A percentile compares a stretch with the other conserved stretches of the same genome.
phyloP scores from a whole-genome alignment of 1,140 invertebrate species.

The Daktulosphaira vitifoliae region DNA sequence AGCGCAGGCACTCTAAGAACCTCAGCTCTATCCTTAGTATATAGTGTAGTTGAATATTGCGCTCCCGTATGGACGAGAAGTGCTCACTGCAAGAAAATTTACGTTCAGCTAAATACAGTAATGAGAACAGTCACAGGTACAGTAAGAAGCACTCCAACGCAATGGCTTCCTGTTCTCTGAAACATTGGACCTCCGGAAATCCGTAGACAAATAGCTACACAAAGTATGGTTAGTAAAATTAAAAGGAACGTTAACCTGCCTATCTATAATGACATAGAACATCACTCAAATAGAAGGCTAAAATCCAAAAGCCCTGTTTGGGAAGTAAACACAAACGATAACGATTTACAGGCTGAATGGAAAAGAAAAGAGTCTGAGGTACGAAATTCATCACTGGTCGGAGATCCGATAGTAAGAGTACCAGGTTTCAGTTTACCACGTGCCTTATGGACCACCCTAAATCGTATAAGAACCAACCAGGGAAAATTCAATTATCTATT shows the following conservation, averaged over 20 bases:
- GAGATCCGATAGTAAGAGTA: too few relatives aligned
- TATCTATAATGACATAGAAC: too few relatives aligned
- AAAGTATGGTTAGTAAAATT: too few relatives aligned
- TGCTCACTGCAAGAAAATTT: not conserved
- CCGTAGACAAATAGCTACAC: too few relatives aligned
- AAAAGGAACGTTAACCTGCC: too few relatives aligned
- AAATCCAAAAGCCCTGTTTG: not conserved
- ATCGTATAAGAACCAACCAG: too few relatives aligned
- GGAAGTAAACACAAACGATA: not conserved
- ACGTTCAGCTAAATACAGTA: not conserved
- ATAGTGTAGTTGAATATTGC: slow-evolving; percentile 27
- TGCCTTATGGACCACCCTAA: too few relatives aligned
- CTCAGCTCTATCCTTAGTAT: slow-evolving; percentile 12
- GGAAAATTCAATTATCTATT: too few relatives aligned
- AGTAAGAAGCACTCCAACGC: not conserved
- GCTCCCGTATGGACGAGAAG: slow-evolving; percentile 16
- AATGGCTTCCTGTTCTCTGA: not conserved
- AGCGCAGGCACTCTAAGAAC: not conserved
- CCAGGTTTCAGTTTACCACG: too few relatives aligned
- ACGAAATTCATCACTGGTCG: too few relatives aligned
- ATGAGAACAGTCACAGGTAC: not conserved
- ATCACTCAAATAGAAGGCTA: not conserved
- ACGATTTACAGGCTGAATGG: not conserved
- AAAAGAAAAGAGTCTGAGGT: not conserved
- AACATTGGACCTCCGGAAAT: not conserved